Conservation (phyloP, 2,113 vertebrate species). For the Campylomormyrus tamandua region DNA sequence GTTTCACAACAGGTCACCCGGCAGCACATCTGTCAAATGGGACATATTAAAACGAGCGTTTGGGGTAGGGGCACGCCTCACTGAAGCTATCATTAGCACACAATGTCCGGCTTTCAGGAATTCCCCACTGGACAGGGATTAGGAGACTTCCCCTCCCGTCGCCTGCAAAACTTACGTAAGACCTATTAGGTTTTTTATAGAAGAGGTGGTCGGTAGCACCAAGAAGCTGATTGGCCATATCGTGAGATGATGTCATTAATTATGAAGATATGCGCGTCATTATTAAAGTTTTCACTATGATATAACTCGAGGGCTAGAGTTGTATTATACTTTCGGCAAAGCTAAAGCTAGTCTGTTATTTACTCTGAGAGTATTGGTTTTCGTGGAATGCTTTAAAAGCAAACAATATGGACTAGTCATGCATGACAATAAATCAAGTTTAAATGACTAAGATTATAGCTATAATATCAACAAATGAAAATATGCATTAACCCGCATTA, state of each 20-base stretch:
- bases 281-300: neutral
- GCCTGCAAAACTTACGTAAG: neutral
- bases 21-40: neutral
- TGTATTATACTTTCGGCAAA: constrained; percentile 27
- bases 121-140: neutral
- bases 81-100: neutral
- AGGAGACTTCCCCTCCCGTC: neutral
- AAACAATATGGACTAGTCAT: neutral
- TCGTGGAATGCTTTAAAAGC: constrained; percentile 23
- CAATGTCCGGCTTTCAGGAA: neutral
- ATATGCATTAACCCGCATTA: neutral
- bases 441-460: neutral
- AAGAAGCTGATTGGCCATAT: neutral
- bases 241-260: neutral
- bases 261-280: neutral
- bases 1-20: neutral
- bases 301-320: neutral
- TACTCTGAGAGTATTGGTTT: constrained; percentile 35
- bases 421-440: neutral
- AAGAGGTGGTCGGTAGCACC: neutral
- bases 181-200: neutral
- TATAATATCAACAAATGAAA: neutral
- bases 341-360: constrained; percentile 36
- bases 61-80: neutral
- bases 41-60: neutral